A percentile compares a stretch with the other conserved stretches of the same genome.
Evolutionary conservation across 2,888 invertebrate species (phyloP).

Genomic region (Arrhopalites spinosus): DNA sequence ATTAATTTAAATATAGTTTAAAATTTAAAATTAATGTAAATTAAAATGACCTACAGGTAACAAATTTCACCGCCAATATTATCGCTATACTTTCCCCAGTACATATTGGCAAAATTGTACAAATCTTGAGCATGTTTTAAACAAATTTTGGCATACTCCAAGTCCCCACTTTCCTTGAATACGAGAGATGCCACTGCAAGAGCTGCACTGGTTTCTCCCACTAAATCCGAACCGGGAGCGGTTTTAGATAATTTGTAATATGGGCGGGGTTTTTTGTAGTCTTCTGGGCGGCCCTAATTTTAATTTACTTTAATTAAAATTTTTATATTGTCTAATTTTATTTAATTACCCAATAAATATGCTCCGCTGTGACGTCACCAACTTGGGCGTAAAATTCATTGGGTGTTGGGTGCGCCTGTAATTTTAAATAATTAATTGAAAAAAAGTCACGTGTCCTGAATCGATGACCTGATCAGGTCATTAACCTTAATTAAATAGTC

Average conservation of each 20-base stretch:
- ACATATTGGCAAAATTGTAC: conserved; percentile 63
- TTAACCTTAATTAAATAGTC: conserved; percentile 6
- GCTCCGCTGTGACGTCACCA: conserved; percentile 58
- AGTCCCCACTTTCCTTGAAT: conserved; percentile 57
- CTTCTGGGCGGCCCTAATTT: neutral
- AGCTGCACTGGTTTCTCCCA: conserved; percentile 27
- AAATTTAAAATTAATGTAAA: neutral
- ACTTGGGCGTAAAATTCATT: conserved; percentile 59
- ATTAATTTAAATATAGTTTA: neutral
- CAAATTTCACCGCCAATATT: conserved; percentile 63
- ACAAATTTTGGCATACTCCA: conserved; percentile 60
- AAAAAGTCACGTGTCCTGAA: no score
- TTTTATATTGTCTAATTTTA: no score
- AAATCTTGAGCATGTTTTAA: conserved; percentile 63
- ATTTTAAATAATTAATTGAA: no score
- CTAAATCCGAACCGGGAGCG: conserved; percentile 26
- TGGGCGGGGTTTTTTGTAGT: neutral
- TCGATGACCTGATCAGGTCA: no score
- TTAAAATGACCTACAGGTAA: conserved; percentile 59
- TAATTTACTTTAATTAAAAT: no score
- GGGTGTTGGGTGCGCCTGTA: conserved; percentile 47
- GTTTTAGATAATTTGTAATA: neutral
- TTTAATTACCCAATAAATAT: conserved; percentile 64
- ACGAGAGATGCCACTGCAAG: conserved; percentile 61
- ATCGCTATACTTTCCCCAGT: conserved; percentile 64